phyloP scores from a whole-genome alignment of 1,140 invertebrate genomes.

The Bemisia tabaci region DNA sequence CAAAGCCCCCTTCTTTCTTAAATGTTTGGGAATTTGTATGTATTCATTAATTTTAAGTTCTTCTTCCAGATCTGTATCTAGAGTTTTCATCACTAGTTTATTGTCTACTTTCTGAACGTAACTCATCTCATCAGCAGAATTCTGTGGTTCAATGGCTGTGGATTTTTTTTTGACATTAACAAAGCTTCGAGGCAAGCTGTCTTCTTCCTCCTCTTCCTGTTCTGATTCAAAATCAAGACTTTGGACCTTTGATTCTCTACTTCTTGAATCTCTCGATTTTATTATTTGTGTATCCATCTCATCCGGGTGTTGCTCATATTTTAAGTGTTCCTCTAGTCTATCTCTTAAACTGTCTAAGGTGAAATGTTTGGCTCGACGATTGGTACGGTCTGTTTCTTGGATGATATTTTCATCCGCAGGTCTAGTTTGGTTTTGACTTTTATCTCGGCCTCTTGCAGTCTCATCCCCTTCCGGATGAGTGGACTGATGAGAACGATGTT shows the following conservation, averaged over 20 bases:
- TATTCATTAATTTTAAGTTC: not conserved
- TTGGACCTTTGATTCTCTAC: too few relatives aligned
- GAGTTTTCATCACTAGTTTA: not conserved
- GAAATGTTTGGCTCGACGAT: not conserved
- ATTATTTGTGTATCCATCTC: not conserved
- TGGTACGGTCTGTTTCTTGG: not conserved
- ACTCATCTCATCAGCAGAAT: too few relatives aligned
- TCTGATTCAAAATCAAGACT: too few relatives aligned
- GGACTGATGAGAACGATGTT: too few relatives aligned
- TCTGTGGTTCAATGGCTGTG: too few relatives aligned
- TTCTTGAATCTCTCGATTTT: not conserved
- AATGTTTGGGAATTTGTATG: conserved; percentile 18
- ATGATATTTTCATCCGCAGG: too few relatives aligned
- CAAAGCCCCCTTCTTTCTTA: conserved; percentile 9
- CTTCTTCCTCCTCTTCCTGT: too few relatives aligned
- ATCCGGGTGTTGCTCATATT: not conserved
- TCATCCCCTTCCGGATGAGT: too few relatives aligned
- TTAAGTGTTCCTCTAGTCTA: not conserved
- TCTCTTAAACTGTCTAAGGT: not conserved
- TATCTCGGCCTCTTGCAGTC: too few relatives aligned
- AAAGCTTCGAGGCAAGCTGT: too few relatives aligned
- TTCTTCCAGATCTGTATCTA: not conserved
- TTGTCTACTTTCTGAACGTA: not conserved
- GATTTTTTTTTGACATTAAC: too few relatives aligned
- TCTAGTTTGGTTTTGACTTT: too few relatives aligned